A percentile compares a stretch with the other conserved stretches of the same genome.
phyloP scores from a whole-genome alignment of 2,888 invertebrate genomes.

The Pachliopta kotzebuea region DNA sequence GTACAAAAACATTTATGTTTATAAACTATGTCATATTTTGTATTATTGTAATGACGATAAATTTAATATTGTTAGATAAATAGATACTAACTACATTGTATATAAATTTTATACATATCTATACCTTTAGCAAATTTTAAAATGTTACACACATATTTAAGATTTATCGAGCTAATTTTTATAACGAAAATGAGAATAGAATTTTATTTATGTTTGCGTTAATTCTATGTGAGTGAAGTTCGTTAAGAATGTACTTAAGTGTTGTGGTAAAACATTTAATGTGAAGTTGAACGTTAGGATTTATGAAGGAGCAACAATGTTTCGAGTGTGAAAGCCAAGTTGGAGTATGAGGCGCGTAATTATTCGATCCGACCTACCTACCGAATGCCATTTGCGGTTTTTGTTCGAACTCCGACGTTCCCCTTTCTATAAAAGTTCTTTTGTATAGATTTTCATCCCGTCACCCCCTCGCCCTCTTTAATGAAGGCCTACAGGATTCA shows the following conservation, averaged over 20 bases:
- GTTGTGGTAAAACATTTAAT: conserved; percentile 64
- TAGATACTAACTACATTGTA: too few species aligned
- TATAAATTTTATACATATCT: too few species aligned
- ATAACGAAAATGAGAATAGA: background rate
- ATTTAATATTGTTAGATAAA: too few species aligned
- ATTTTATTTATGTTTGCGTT: background rate
- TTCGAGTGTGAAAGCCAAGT: conserved; percentile 63
- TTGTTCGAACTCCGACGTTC: conserved; percentile 59
- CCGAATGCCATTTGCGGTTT: conserved; percentile 71
- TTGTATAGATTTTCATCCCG: conserved; percentile 56
- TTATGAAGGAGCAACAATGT: conserved; percentile 54
- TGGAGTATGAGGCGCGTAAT: conserved; percentile 55
- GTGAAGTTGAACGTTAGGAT: conserved; percentile 59
- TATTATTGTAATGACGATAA: too few species aligned
- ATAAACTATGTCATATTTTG: too few species aligned
- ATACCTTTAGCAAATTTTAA: too few species aligned
- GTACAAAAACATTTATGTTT: too few species aligned
- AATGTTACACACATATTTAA: too few species aligned
- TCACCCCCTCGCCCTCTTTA: conserved; percentile 48
- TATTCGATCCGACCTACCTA: conserved; percentile 65
- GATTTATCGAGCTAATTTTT: too few species aligned
- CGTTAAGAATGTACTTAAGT: conserved; percentile 58
- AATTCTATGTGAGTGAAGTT: conserved; percentile 48
- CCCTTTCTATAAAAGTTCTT: conserved; percentile 67
- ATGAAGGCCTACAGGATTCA: conserved; percentile 77